Percentiles rank a stretch among this genome's conserved stretches.
Conservation (phyloP, 2,113 vertebrate species). For the Echinops telfairi region DNA sequence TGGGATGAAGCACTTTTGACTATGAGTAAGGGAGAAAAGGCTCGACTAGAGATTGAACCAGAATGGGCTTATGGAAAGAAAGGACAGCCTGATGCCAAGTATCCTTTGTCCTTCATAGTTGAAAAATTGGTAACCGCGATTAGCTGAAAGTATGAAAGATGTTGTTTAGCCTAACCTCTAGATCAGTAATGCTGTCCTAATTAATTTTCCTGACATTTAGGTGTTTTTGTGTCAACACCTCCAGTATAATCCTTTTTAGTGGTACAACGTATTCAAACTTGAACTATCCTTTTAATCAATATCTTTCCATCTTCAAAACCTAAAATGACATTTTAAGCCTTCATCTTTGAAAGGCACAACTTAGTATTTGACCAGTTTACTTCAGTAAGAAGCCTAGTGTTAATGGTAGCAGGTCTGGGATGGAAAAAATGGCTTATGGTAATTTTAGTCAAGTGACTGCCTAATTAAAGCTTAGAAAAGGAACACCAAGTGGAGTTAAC, state of each 20-base stretch:
- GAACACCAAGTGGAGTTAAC: not conserved
- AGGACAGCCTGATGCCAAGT: constrained; percentile 96
- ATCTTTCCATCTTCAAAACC: constrained; percentile 26
- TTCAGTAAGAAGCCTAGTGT: not conserved
- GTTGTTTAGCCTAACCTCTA: not conserved
- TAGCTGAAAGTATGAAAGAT: not conserved
- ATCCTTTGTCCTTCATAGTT: constrained; percentile 90
- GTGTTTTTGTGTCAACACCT: not conserved
- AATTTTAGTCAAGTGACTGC: constrained; percentile 39
- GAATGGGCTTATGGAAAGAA: constrained; percentile 98
- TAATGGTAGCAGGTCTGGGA: not conserved
- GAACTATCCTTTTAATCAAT: constrained; percentile 14
- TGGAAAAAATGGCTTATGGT: not conserved
- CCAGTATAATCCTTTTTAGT: not conserved
- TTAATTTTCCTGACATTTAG: not conserved
- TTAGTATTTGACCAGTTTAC: constrained; percentile 11
- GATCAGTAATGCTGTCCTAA: not conserved
- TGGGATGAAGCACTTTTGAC: constrained; percentile 97
- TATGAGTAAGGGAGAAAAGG: constrained; percentile 98
- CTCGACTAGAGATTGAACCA: constrained; percentile 95
- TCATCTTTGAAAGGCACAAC: constrained; percentile 27
- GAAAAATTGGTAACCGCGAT: not conserved
- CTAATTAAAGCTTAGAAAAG: constrained; percentile 35
- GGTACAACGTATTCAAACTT: not conserved
- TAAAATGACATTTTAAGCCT: constrained; percentile 9